Evolutionary conservation across 2,797 vertebrate genomes (phyloP), one percentile per base, ranked within the genome.

Genomic region (Tapera naevia): DNA sequence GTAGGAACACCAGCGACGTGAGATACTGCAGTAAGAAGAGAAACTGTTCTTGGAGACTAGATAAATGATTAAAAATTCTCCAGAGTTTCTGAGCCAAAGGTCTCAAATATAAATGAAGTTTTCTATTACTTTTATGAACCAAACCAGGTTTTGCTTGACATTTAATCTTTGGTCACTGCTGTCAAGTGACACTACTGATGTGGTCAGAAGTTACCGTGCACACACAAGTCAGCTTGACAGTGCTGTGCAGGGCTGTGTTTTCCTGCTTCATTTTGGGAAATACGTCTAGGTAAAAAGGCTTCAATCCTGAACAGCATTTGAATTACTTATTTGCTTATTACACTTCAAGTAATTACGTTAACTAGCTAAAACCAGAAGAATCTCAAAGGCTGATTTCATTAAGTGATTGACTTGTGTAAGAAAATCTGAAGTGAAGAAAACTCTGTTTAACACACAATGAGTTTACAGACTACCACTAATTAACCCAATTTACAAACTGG

Each of bases 401-500:
- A 65, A 62, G 69, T 30, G 25, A 58, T 30, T 54, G 72, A 33
- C 21, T 86, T 28, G 32, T 46, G 73, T 60, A 81, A 48, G 60
- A 13, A 39, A 67, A 46, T 7, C 45, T 53, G 58, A 15, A n/a
- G 32, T 2, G 33, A 61, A 64, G 79, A 91, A 41, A 84, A 19
- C 66, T 76, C 22, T 9, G 67, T 28, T 54, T 33, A 30, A 78
- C 78, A 54, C 71, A 80, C 83, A 66, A 61, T 50, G 71, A 46
- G 60, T 30, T 94, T 82, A 22, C 83, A 88, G 94, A 76, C 71
- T 74, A 72, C 71, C 86, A 85, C 78, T 90, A 86, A 95, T 96
- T 87, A 95, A 94, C 91, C 65, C 83, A 78, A 91, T 91, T 94
- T 65, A 61, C 72, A 69, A 71, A 93, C 25, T 76, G 92, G 79